phyloP scores from a whole-genome alignment of 2,888 invertebrate genomes.

The Caenorhabditis sp. region DNA sequence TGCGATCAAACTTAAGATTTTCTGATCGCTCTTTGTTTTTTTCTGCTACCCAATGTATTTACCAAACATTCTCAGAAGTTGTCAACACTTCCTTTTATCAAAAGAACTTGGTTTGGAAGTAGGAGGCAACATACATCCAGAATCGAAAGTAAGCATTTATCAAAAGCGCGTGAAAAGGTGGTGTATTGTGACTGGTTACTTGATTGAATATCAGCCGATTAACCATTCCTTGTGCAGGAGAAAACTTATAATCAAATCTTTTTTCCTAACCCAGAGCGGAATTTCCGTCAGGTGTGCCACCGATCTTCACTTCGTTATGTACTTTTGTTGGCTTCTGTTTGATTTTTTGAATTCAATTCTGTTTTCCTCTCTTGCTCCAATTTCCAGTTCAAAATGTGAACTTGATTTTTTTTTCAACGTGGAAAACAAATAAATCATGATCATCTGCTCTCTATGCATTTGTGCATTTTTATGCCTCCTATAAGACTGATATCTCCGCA shows the following conservation, averaged over 20 bases:
- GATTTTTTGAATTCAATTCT: background rate
- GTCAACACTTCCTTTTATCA: background rate
- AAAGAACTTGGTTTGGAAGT: background rate
- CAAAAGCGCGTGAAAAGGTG: constrained; percentile 12
- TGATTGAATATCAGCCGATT: constrained; percentile 44
- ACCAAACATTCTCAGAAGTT: background rate
- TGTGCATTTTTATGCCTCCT: background rate
- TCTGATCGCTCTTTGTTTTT: too few species aligned
- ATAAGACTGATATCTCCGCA: too few species aligned
- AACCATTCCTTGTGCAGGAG: constrained; percentile 34
- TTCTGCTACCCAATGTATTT: too few species aligned
- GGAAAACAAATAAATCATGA: constrained; percentile 12
- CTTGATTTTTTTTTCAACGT: background rate
- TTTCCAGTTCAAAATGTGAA: background rate
- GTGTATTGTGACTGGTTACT: constrained; percentile 19
- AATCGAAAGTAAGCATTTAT: constrained; percentile 5
- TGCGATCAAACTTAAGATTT: too few species aligned
- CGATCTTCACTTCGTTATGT: constrained; percentile 11
- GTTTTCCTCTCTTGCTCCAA: too few species aligned
- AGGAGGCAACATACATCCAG: background rate
- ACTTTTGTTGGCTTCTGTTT: constrained; percentile 7
- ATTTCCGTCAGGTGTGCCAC: background rate
- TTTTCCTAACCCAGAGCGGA: background rate
- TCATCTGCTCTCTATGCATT: background rate
- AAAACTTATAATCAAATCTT: constrained; percentile 28